Percentiles rank a stretch among this genome's conserved stretches.
Evolutionary conservation across 2,113 vertebrate species (phyloP).

Genomic region (Xiphophorus couchianus): DNA sequence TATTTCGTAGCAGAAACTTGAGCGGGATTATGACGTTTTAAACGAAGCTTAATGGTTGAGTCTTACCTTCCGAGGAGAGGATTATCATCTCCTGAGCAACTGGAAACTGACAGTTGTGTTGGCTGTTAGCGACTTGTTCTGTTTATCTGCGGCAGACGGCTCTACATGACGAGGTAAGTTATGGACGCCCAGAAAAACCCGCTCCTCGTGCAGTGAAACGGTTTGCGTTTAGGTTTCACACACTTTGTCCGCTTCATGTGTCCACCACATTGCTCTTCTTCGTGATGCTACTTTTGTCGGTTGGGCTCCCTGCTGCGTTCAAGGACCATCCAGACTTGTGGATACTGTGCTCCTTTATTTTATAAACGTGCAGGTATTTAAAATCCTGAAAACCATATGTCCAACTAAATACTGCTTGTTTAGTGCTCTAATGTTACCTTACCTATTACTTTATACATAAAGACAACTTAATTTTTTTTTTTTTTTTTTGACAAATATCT

Average conservation of each 20-base stretch:
- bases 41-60: background rate
- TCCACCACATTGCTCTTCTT: background rate
- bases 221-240: background rate
- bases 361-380: background rate
- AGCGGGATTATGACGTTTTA: background rate
- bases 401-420: too few species aligned
- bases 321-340: background rate
- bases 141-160: slow-evolving; percentile 24
- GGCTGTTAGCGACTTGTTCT: background rate
- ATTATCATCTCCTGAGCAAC: slow-evolving; percentile 13
- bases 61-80: background rate
- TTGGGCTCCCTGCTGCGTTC: slow-evolving; percentile 9
- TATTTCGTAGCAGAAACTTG: background rate
- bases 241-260: background rate
- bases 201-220: too few species aligned
- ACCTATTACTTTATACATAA: too few species aligned
- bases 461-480: too few species aligned
- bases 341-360: background rate
- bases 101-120: slow-evolving; percentile 10
- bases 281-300: slow-evolving; percentile 2
- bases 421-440: too few species aligned
- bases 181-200: background rate
- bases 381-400: too few species aligned
- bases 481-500: too few species aligned
- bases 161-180: slow-evolving; percentile 33